Conservation (phyloP, 1,140 invertebrate genomes). For the Ips nitidus region DNA sequence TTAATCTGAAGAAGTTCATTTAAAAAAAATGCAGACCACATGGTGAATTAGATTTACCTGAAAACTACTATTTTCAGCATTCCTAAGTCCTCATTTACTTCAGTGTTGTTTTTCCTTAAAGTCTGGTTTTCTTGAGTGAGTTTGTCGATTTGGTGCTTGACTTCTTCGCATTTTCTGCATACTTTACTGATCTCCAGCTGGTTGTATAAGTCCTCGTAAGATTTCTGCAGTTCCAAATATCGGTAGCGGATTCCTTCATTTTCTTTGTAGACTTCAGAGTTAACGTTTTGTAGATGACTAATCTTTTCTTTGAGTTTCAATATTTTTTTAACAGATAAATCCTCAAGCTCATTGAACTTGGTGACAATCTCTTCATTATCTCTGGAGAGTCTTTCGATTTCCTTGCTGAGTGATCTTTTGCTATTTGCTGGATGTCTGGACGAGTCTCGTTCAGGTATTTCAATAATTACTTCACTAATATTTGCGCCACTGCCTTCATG, state of each 20-base stretch:
- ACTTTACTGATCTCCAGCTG: slow-evolving; percentile 43
- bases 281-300: slow-evolving; percentile 37
- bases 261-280: slow-evolving; percentile 43
- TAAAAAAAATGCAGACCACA: neutral
- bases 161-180: slow-evolving; percentile 50
- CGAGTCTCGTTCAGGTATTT: slow-evolving; percentile 32
- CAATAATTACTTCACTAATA: slow-evolving; percentile 35
- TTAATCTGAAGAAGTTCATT: slow-evolving; percentile 54
- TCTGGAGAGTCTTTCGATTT: slow-evolving; percentile 49
- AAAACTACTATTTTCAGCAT: slow-evolving; percentile 70
- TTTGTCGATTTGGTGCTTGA: slow-evolving; percentile 52
- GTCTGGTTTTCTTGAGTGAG: slow-evolving; percentile 52
- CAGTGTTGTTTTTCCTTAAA: slow-evolving; percentile 56
- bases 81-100: slow-evolving; percentile 60
- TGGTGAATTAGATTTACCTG: slow-evolving; percentile 48
- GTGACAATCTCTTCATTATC: slow-evolving; percentile 49
- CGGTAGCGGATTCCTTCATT: slow-evolving; percentile 40
- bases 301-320: slow-evolving; percentile 49
- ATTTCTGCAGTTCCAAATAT: slow-evolving; percentile 40
- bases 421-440: slow-evolving; percentile 35
- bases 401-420: slow-evolving; percentile 48
- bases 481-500: slow-evolving; percentile 5
- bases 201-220: slow-evolving; percentile 37
- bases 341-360: slow-evolving; percentile 49
- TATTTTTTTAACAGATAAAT: slow-evolving; percentile 46